phyloP scores from a whole-genome alignment of 2,113 vertebrate species.

The Fukomys damarensis region DNA sequence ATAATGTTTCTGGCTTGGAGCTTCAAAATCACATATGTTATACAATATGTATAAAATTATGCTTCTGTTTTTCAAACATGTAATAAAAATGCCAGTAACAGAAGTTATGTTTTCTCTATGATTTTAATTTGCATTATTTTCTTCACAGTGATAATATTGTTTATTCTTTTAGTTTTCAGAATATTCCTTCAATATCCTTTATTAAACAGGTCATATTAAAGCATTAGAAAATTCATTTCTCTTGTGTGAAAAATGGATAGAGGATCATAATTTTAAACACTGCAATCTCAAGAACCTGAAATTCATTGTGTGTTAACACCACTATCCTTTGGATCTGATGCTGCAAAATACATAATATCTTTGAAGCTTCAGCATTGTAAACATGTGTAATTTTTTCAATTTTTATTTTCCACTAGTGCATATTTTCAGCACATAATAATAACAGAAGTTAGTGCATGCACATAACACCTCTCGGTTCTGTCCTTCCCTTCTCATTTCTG shows the following conservation, averaged over 20 bases:
- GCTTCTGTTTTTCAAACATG: slow-evolving; percentile 78
- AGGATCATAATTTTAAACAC: neutral
- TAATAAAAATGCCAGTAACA: slow-evolving; percentile 48
- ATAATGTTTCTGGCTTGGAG: slow-evolving; percentile 65
- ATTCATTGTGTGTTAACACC: neutral
- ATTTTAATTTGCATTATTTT: slow-evolving; percentile 58
- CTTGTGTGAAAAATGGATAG: neutral
- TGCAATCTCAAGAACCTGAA: neutral
- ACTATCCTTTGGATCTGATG: neutral
- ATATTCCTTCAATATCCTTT: neutral
- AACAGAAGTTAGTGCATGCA: neutral
- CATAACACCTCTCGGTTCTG: neutral
- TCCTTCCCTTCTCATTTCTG: neutral
- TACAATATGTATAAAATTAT: slow-evolving; percentile 72
- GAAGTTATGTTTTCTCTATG: slow-evolving; percentile 45
- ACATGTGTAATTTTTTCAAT: neutral
- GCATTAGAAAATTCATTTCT: neutral
- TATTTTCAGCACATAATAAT: neutral
- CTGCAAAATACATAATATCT: neutral
- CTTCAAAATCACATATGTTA: slow-evolving; percentile 75
- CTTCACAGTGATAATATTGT: neutral
- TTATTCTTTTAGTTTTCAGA: neutral
- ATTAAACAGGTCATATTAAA: neutral
- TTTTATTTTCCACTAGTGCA: neutral
- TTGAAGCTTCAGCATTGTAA: neutral